Base-by-base conservation (phyloP, 2,797 vertebrate genomes). In the Diceros bicornis region DNA sequence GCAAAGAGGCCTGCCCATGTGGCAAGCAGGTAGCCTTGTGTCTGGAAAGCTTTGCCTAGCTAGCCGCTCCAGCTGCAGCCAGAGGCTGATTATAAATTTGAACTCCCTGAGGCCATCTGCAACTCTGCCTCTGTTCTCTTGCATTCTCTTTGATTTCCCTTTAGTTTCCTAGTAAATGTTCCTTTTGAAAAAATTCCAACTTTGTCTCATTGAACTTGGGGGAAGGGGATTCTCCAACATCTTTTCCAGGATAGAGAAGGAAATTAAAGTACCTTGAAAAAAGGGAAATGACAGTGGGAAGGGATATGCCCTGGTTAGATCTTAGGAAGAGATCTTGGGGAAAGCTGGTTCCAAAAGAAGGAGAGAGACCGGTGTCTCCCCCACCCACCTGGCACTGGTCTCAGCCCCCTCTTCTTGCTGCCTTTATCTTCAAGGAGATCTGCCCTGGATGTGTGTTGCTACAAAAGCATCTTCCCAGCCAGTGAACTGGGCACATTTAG, bases 121-220 rank as follows among this genome's bases (percentile, higher is more conserved):
- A 92, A 47, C 83, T 97, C 94, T 97, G 92, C 92, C 90, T 98
- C 79, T 96, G 64, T 98, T 97, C 91, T 98, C 96, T 92, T 97
- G 92, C 71, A 87, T 97, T 98, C 89, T 94, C 92, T 98, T 97
- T 94, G 85, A 90, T 98, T 97, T 79, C 87, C 96, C 96, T 94
- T 97, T 98, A 98, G 97, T 98, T 97, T 98, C 97, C 94, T 94
- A 98, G 98, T 98, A 98, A 98, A 98, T 79, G 37, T 78, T 97
- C 92, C 96, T 97, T 98, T 98, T 97, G 93, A 97, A 98, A 97
- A 97, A 97, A 96, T 62, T 90, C 66, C 57, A 78, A 81, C 6
- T 18, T 96, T 92, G 97, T 97, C 94, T 97, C 79, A 55, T 96
- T 97, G 82, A 78, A 94, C 52, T 50, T 78, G 74, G 27, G 34